phyloP scores from a whole-genome alignment of 2,113 vertebrate species.

The Platysteira castanea region DNA sequence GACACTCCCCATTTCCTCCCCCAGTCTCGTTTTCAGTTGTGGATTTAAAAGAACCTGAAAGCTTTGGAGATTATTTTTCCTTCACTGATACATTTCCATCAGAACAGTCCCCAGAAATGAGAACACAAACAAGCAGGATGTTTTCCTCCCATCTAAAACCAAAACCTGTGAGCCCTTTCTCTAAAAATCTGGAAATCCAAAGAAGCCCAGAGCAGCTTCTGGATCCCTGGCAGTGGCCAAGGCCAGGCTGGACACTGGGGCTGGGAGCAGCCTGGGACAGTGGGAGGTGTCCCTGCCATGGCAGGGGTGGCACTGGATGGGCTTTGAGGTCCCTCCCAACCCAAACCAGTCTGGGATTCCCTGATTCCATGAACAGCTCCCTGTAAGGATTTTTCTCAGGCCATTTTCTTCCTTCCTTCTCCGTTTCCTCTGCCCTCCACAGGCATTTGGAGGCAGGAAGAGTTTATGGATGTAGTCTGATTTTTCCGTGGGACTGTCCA shows the following conservation, averaged over 20 bases:
- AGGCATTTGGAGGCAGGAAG: accelerated
- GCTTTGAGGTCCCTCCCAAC: background rate
- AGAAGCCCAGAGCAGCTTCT: background rate
- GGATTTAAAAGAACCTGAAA: background rate
- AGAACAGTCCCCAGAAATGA: background rate
- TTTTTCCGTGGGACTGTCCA: background rate
- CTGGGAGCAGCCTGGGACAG: background rate
- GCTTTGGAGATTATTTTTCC: background rate
- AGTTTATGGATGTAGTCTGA: background rate
- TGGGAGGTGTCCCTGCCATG: background rate
- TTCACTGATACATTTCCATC: background rate
- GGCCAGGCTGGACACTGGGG: background rate
- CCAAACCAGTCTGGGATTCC: background rate
- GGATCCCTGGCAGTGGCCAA: background rate
- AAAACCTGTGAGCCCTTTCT: background rate
- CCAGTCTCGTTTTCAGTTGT: background rate
- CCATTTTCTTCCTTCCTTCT: background rate
- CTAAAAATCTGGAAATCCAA: background rate
- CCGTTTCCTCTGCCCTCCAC: background rate
- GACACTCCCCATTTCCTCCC: background rate
- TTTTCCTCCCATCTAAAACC: background rate
- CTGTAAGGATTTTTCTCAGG: background rate
- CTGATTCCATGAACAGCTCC: background rate
- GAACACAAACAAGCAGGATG: background rate
- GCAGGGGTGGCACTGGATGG: background rate